phyloP scores from a whole-genome alignment of 2,113 vertebrate species.

The Zosterops borbonicus region DNA sequence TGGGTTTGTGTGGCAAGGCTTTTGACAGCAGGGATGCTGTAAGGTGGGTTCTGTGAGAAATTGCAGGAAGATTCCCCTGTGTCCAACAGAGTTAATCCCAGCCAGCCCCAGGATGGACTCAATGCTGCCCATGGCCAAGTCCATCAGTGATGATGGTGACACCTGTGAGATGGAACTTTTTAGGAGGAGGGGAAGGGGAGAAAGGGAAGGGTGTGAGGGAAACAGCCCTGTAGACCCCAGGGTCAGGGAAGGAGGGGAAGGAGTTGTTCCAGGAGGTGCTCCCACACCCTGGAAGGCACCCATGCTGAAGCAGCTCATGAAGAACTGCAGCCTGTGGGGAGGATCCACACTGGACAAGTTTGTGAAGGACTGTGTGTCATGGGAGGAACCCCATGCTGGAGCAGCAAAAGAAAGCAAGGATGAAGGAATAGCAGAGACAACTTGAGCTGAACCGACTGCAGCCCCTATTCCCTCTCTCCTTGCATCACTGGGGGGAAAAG shows the following conservation, averaged over 20 bases:
- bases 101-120: background rate
- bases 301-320: background rate
- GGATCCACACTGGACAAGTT: background rate
- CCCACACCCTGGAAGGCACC: background rate
- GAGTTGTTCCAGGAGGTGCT: background rate
- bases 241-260: background rate
- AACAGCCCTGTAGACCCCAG: background rate
- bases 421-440: background rate
- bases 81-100: background rate
- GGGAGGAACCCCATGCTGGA: background rate
- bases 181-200: background rate
- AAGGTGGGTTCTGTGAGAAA: background rate
- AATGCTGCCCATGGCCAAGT: background rate
- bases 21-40: background rate
- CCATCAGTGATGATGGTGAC: background rate
- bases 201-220: background rate
- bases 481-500: background rate
- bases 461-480: background rate
- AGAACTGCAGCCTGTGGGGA: background rate
- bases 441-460: background rate
- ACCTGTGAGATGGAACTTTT: background rate
- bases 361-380: background rate
- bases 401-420: background rate
- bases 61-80: background rate
- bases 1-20: background rate